A percentile compares a stretch with the other conserved stretches of the same genome.
Evolutionary conservation across 2,888 invertebrate species (phyloP).

Genomic region (Sthenelais limicola): DNA sequence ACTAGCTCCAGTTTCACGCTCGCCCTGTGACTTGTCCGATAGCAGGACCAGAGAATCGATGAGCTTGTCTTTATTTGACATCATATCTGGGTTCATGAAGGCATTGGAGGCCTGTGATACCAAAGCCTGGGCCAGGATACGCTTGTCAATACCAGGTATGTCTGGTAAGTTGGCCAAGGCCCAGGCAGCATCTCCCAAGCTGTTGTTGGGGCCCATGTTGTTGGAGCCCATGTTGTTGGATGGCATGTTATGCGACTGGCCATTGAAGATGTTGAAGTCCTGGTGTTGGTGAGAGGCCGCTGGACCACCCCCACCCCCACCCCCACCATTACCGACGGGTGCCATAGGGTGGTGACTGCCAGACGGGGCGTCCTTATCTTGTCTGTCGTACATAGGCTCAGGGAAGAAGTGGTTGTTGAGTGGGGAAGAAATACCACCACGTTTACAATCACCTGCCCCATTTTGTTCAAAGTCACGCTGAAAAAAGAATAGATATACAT

Average conservation of each 20-base stretch:
- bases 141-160: constrained; percentile 18
- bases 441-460: constrained; percentile 24
- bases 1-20: constrained; percentile 16
- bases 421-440: too few relatives aligned
- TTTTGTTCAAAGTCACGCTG: constrained; percentile 34
- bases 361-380: too few relatives aligned
- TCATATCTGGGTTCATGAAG: constrained; percentile 21
- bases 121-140: constrained; percentile 13
- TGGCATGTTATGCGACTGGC: too few relatives aligned
- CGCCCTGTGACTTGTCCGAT: not conserved
- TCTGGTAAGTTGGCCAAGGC: constrained; percentile 21
- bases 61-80: constrained; percentile 25
- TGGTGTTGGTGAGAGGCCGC: not conserved
- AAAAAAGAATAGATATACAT: too few relatives aligned
- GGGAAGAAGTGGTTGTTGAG: too few relatives aligned
- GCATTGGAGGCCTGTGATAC: constrained; percentile 22
- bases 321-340: too few relatives aligned
- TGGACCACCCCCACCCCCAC: not conserved
- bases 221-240: too few relatives aligned
- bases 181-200: constrained; percentile 23
- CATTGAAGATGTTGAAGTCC: not conserved
- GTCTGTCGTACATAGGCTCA: too few relatives aligned
- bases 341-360: too few relatives aligned
- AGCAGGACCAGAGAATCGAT: constrained; percentile 4
- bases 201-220: too few relatives aligned